Percentiles rank a stretch among this genome's conserved stretches.
Conservation (phyloP, 2,113 vertebrate genomes). For the Elaphurus davidianus region DNA sequence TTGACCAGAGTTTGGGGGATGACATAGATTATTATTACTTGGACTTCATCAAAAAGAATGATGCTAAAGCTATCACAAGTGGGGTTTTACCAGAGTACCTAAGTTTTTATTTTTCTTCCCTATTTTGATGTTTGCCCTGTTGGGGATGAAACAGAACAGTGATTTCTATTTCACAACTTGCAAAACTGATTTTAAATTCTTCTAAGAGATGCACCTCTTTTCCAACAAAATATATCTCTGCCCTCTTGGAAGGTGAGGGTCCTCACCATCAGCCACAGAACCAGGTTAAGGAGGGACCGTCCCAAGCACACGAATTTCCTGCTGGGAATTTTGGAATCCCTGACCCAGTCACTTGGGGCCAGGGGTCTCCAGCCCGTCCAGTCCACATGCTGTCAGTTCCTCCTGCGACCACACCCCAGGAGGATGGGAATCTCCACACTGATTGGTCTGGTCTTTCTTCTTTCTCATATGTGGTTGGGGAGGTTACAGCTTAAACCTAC, state of each 20-base stretch:
- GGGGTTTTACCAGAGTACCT: not conserved
- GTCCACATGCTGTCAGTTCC: not conserved
- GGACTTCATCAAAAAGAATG: not conserved
- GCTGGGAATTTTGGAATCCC: not conserved
- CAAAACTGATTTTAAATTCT: not conserved
- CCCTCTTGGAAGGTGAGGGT: not conserved
- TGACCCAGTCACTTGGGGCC: not conserved
- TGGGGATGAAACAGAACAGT: not conserved
- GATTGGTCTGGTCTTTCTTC: not conserved
- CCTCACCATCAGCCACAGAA: not conserved
- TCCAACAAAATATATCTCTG: not conserved
- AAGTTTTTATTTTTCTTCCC: not conserved
- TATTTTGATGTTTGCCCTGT: not conserved
- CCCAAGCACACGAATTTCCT: not conserved
- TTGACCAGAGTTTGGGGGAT: not conserved
- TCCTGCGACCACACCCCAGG: not conserved
- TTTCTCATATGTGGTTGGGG: not conserved
- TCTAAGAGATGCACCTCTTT: not conserved
- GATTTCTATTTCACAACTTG: not conserved
- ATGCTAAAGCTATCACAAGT: not conserved
- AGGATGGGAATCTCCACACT: not conserved
- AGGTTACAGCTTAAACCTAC: not conserved
- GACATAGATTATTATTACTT: not conserved
- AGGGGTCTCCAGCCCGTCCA: accelerated
- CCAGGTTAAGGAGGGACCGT: not conserved